These are phyloP conservation scores for Smittia sp. DNA, from an alignment of 2,888 invertebrate genomes.

Conservation along the genomic window DNA sequence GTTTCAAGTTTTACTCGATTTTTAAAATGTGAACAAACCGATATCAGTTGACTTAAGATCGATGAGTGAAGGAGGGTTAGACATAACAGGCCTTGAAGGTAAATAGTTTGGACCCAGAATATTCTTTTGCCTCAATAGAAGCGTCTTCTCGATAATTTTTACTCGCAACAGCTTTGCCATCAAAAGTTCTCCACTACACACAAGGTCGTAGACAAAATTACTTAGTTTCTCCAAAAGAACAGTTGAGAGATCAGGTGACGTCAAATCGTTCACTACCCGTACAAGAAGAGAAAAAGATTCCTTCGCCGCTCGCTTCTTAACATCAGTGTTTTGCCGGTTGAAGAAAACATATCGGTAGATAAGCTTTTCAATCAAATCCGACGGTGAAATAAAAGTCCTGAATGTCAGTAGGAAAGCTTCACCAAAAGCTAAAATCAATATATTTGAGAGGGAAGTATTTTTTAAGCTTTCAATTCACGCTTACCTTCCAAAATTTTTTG, in stretches of 20 bases:
- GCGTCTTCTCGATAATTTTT: constrained; percentile 78
- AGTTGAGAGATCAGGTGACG: constrained; percentile 85
- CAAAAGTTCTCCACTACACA: constrained; percentile 86
- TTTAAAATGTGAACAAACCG: constrained; percentile 2
- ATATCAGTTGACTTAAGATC: constrained; percentile 94
- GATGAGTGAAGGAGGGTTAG: constrained; percentile 66
- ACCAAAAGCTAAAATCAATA: constrained; percentile 51
- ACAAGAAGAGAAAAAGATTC: constrained; percentile 91
- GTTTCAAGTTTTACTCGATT: background rate
- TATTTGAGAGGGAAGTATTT: constrained; percentile 1
- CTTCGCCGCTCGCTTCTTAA: constrained; percentile 72
- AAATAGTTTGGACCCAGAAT: background rate
- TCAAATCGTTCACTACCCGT: constrained; percentile 91
- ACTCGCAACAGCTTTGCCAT: constrained; percentile 87
- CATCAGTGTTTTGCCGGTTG: constrained; percentile 65
- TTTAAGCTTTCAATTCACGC: constrained; percentile 37
- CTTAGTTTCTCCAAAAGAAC: constrained; percentile 77
- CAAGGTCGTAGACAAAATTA: constrained; percentile 91
- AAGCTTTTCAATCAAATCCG: constrained; percentile 80
- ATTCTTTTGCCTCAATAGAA: background rate
- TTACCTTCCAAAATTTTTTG: constrained; percentile 68
- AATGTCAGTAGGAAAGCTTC: constrained; percentile 98
- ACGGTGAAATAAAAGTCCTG: constrained; percentile 88
- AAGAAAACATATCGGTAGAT: constrained; percentile 65
- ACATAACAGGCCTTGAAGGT: constrained; percentile 58